Evolutionary conservation across 2,113 vertebrate species (phyloP), one percentile per base, ranked within the genome.

Genomic region (Boleophthalmus pectinirostris): DNA sequence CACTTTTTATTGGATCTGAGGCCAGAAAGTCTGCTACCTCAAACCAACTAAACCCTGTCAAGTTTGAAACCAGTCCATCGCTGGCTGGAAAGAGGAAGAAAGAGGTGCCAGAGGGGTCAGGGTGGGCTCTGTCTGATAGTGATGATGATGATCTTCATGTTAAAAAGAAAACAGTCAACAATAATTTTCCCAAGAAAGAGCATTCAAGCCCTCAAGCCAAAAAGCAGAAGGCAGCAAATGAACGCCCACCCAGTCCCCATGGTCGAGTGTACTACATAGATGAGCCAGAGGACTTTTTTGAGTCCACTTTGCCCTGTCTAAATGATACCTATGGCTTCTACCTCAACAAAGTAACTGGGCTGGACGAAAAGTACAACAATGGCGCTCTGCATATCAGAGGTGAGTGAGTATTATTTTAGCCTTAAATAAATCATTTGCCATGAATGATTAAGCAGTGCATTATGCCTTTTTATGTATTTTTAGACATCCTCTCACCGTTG

Each of bases 401-500:
- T 98, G 79, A 89, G 74, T 6, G 0, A 16, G 13, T n/a, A 10
- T 29, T 4, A 29, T 18, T 11, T 45, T 23, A 23, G 13, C 51
- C 56, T 38, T 82, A 16, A 8, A 4, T 20, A 10, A n/a, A n/a
- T 0, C 1, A n/a, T 38, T 38, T 10, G 13, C 5, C 0, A 5
- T 49, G 3, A 20, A 51, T 51, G n/a, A 54, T 21, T 21, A 54
- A 54, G n/a, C 51, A 20, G 49, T 35, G 54, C 23, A 18, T 24
- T 64, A 12, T 64, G 2, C 7, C 29, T 43, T 38, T 54, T 43
- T 38, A 64, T 5, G 57, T 47, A 45, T 1, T 0, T 70, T 9
- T 85, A 99, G 98, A 99, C 91, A 96, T 99, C 79, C 95, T 99
- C 56, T 99, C 97, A 57, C 97, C 97, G 35, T 92, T 98, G 12